These are phyloP conservation scores for Macrosiphum euphorbiae DNA, from an alignment of 2,888 invertebrate species.

Conservation along the genomic window DNA sequence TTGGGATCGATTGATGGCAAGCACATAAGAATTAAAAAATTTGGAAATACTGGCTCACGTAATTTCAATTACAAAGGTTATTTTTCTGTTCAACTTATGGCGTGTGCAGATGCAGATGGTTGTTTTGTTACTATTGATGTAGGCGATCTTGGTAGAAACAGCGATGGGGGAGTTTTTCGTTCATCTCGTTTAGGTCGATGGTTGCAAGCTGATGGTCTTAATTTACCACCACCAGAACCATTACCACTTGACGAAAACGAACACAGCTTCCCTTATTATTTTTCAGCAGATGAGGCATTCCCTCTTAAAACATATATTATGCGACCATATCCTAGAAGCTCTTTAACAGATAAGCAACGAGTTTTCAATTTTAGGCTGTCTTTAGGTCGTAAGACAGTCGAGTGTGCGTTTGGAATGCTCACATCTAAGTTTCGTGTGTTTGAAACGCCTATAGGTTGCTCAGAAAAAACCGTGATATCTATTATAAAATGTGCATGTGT, in stretches of 20 bases:
- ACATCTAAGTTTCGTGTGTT: too few species aligned
- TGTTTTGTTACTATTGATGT: conserved; percentile 2
- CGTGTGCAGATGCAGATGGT: neutral
- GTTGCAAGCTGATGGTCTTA: neutral
- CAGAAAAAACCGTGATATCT: too few species aligned
- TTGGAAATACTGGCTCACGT: conserved; percentile 6
- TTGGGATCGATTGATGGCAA: neutral
- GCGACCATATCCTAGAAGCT: conserved; percentile 1
- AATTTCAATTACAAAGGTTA: conserved; percentile 6
- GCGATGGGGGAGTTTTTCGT: neutral
- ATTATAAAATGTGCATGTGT: too few species aligned
- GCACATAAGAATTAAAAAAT: conserved; percentile 6
- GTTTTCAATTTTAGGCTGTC: neutral
- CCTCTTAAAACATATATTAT: neutral
- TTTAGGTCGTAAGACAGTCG: neutral
- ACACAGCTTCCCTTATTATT: neutral
- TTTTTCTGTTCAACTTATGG: neutral
- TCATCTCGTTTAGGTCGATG: conserved; percentile 14
- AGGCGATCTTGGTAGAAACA: neutral
- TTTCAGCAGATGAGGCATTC: neutral
- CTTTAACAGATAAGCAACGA: neutral
- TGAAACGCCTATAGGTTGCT: too few species aligned
- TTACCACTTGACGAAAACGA: neutral
- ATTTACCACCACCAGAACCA: neutral
- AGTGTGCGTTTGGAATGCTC: neutral